phyloP scores from a whole-genome alignment of 2,888 invertebrate species.

The Epistrophella euchroma region DNA sequence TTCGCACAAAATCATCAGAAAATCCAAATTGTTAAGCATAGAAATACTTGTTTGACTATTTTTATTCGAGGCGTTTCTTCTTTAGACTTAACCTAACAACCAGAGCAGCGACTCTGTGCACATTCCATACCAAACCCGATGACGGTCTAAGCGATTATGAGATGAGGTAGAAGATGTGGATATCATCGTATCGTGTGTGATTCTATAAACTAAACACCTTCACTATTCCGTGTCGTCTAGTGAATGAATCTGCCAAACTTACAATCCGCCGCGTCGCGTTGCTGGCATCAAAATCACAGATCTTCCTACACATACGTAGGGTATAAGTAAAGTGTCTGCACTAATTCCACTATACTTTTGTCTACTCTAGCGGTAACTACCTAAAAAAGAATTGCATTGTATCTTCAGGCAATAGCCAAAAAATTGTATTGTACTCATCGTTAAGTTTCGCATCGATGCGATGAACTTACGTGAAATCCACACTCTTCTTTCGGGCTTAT shows the following conservation, averaged over 20 bases:
- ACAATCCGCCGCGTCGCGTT: neutral
- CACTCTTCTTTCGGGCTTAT: conserved; percentile 58
- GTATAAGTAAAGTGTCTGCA: conserved; percentile 42
- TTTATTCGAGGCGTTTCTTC: conserved; percentile 24
- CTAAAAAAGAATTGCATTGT: conserved; percentile 65
- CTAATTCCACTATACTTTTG: conserved; percentile 59
- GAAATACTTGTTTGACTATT: neutral
- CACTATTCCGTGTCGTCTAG: conserved; percentile 50
- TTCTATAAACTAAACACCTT: conserved; percentile 68
- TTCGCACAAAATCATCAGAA: conserved; percentile 18
- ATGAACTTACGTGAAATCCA: conserved; percentile 54
- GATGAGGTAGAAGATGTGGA: conserved; percentile 35
- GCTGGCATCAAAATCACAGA: conserved; percentile 26
- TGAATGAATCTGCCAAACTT: conserved; percentile 70
- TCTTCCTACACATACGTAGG: conserved; percentile 4
- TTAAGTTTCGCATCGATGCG: conserved; percentile 56
- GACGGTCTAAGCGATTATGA: conserved; percentile 64
- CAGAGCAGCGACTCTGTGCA: conserved; percentile 32
- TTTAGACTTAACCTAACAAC: conserved; percentile 15
- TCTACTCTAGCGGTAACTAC: conserved; percentile 22
- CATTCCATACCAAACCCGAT: conserved; percentile 62
- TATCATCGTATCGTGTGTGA: conserved; percentile 52
- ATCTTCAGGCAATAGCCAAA: conserved; percentile 55
- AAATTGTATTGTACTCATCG: conserved; percentile 68
- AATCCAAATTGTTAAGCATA: neutral